phyloP scores from a whole-genome alignment of 2,113 vertebrate genomes.

The Crotalus horridus region DNA sequence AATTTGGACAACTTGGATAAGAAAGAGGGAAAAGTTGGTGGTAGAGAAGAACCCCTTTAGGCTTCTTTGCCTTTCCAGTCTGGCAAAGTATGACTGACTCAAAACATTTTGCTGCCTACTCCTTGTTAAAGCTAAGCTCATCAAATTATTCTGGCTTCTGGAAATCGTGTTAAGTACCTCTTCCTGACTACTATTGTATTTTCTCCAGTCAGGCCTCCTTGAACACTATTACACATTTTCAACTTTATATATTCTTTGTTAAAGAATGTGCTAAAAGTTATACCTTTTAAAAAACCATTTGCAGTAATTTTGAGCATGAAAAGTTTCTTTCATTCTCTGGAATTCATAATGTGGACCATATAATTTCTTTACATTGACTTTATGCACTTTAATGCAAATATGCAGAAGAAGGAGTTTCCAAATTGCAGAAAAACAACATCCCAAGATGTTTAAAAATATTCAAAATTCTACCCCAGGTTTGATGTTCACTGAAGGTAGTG shows the following conservation, averaged over 20 bases:
- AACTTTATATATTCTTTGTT: not conserved
- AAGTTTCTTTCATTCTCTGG: not conserved
- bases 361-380: not conserved
- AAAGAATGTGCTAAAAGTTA: not conserved
- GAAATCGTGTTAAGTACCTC: not conserved
- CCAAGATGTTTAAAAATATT: not conserved
- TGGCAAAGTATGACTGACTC: not conserved
- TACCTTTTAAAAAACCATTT: not conserved
- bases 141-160: not conserved
- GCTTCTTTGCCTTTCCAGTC: not conserved
- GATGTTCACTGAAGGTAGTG: not conserved
- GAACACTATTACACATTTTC: not conserved
- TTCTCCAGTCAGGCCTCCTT: not conserved
- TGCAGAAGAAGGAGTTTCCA: not conserved
- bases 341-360: not conserved
- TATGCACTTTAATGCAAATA: not conserved
- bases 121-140: not conserved
- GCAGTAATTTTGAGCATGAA: not conserved
- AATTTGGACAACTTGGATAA: not conserved
- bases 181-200: not conserved
- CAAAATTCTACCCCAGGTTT: not conserved
- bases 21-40: not conserved
- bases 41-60: not conserved
- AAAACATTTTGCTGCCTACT: not conserved
- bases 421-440: not conserved